Evolutionary conservation across 2,888 invertebrate genomes (phyloP), one percentile per base, ranked within the genome.

Genomic region (Teleogryllus oceanicus): DNA sequence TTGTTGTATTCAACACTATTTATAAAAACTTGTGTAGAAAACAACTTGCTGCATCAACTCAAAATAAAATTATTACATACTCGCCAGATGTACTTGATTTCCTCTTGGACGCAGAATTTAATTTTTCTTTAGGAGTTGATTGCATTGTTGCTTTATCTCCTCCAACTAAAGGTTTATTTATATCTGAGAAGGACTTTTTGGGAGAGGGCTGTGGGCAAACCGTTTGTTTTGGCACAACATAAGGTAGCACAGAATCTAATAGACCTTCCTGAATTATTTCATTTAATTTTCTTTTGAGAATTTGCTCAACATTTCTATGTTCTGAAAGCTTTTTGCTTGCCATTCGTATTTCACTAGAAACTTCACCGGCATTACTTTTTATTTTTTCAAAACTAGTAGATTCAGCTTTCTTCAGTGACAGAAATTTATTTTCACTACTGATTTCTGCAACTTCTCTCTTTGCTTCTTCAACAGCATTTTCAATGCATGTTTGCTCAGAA

Each of bases 231-330:
- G 92, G 90, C 18, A 92, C 89, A 83, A 95, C 89, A 85, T 94
- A 94, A 0, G 95, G 94, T 78, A 95, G 86, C 80, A 96, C 92
- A 0, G 95, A 94, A 87, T 96, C 96, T 78, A 95, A 87, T 81
- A 96, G 90, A 16, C 95, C 95, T 88, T 95, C 95, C 78, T 93
- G 92, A 82, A 96, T 89, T 1, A 95, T 91, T 88, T 94, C 87
- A 83, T 90, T 89, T 81, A 87, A 83, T 84, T 86, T 87, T 83
- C 84, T 87, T 86, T 87, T 88, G 84, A 85, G 81, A 78, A 84
- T 20, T 78, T 82, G 50, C n/a, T 82, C 81, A 11, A 74, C 20
- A 20, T 51, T 77, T 49, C n/a, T 77, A n/a, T 12, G 11, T 11
- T 49, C 74, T 5, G 76, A 49, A 16, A 20, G 12, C 11, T 24